Evolutionary conservation across 2,888 invertebrate genomes (phyloP).

Genomic region (Marronus borbonicus): DNA sequence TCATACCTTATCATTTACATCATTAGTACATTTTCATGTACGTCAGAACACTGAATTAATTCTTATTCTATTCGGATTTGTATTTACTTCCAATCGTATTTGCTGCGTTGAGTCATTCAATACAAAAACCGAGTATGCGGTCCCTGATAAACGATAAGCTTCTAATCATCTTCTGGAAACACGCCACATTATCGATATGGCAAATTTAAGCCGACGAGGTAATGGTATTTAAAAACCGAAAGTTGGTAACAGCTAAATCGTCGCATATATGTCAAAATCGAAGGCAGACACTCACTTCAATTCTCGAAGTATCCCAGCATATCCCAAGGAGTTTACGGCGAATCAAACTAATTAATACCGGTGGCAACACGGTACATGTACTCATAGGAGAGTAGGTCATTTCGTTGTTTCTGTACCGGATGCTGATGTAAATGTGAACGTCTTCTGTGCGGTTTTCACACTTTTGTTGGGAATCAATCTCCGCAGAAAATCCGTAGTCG

Average conservation of each 20-base stretch:
- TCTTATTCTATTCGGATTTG: neutral
- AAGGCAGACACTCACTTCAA: conserved; percentile 8
- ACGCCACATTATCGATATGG: neutral
- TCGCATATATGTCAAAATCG: neutral
- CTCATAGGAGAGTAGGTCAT: conserved; percentile 14
- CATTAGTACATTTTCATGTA: no score
- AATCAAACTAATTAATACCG: neutral
- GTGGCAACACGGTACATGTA: no score
- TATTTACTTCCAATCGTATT: neutral
- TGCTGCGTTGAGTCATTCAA: neutral
- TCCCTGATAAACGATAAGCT: conserved; percentile 10
- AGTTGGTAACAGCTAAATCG: conserved; percentile 2
- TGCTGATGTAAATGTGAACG: conserved; percentile 25
- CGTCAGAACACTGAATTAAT: neutral
- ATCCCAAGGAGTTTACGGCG: neutral
- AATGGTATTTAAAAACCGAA: conserved; percentile 1
- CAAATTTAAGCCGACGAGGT: neutral
- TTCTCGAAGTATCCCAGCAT: neutral
- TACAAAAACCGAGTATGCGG: neutral
- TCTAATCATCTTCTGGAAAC: neutral
- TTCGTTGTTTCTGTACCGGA: conserved; percentile 24
- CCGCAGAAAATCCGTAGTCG: conserved; percentile 9
- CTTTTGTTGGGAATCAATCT: conserved; percentile 20
- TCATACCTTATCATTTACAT: no score
- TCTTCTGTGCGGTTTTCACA: conserved; percentile 22